Evolutionary conservation across 2,888 invertebrate genomes (phyloP), one percentile per base, ranked within the genome.

Genomic region (Clostera curtula): DNA sequence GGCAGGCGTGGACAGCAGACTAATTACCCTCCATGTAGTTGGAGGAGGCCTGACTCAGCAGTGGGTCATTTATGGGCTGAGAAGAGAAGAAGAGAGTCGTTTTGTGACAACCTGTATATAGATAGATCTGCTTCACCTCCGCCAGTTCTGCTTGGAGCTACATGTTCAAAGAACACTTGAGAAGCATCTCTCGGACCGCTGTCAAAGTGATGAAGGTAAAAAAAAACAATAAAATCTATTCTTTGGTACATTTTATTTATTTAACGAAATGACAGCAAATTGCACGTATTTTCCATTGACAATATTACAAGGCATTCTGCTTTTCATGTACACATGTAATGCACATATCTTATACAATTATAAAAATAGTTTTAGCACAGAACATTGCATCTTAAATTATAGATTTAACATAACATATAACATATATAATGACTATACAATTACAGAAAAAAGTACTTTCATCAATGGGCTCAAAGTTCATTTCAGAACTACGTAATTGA

Each of bases 401-500:
- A n/a, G n/a, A n/a, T n/a, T n/a, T n/a, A n/a, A n/a, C n/a, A n/a
- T n/a, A n/a, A n/a, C n/a, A n/a, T n/a, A n/a, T n/a, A n/a, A n/a
- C n/a, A n/a, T n/a, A 19, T 24, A 27, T 36, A 48, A 36, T 31
- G 26, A 41, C 41, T 39, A 48, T 34, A 48, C 32, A 47, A 36
- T 39, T 30, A 54, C 29, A 38, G 25, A 45, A 70, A 72, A 77
- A 79, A 80, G 74, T 66, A 64, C 36, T 54, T 66, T 36, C 61
- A 56, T 62, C 80, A 80, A 77, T 53, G 80, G 80, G 80, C 80
- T 80, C 80, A 76, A 56, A 65, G 68, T 65, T 70, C 65, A 41
- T 29, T 22, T 25, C 34, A 29, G 44, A 50, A 54, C 60, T 62
- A 60, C 59, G 53, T 56, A 55, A 50, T 74, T 79, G 80, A 69